phyloP scores from a whole-genome alignment of 2,797 vertebrate genomes.

The Myiothlypis chrysogaster region DNA sequence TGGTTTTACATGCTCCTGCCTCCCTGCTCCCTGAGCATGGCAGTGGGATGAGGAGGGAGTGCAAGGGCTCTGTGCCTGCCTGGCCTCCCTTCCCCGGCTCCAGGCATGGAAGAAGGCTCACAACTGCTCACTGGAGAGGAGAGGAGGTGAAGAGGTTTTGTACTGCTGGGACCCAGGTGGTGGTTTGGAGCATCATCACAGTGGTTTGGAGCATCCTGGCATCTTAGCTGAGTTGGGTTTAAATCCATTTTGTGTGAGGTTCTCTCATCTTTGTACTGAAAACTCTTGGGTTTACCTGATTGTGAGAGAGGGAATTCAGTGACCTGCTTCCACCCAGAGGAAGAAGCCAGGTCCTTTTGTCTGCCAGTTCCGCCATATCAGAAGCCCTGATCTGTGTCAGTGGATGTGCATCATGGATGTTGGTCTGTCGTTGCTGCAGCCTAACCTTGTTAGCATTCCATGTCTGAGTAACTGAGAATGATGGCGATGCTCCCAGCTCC shows the following conservation, averaged over 20 bases:
- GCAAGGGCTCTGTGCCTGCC: not conserved
- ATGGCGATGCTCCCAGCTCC: not conserved
- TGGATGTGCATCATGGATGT: not conserved
- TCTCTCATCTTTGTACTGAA: not conserved
- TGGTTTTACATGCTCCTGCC: not conserved
- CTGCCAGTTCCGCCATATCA: not conserved
- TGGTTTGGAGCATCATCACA: not conserved
- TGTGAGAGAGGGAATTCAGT: not conserved
- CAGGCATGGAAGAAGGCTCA: not conserved
- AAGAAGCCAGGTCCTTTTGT: not conserved
- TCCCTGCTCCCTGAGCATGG: not conserved
- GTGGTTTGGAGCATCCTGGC: not conserved
- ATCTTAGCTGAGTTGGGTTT: not conserved
- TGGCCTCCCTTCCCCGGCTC: not conserved
- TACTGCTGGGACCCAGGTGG: not conserved
- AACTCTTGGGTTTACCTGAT: not conserved
- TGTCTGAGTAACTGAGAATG: accelerated
- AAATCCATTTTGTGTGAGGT: accelerated
- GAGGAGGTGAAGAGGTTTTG: not conserved
- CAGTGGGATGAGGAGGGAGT: not conserved
- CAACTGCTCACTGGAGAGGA: not conserved
- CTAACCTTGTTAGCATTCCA: not conserved
- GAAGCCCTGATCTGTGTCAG: not conserved
- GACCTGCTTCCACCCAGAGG: not conserved
- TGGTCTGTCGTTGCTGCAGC: not conserved